phyloP scores from a whole-genome alignment of 2,888 invertebrate genomes.

The Ceramica pisi region DNA sequence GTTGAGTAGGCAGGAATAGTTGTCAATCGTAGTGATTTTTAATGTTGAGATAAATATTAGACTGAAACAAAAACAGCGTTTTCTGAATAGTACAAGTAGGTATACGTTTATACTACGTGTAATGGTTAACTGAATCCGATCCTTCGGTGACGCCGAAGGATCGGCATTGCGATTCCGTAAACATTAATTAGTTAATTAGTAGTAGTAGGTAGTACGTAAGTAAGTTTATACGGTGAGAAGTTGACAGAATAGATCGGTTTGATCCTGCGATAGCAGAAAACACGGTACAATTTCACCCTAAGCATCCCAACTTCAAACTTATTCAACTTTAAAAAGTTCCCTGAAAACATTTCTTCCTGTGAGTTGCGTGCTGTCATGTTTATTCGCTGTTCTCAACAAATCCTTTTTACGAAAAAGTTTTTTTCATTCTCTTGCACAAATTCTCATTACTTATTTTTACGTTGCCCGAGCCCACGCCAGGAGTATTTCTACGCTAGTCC shows the following conservation, averaged over 20 bases:
- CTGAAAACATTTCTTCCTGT: slow-evolving; percentile 10
- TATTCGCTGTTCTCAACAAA: slow-evolving; percentile 35
- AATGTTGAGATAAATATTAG: background rate
- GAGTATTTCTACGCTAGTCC: background rate
- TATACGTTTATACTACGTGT: too few relatives aligned
- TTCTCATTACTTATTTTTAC: slow-evolving; percentile 46
- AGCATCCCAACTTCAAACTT: slow-evolving; percentile 1
- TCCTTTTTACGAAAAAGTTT: slow-evolving; percentile 27
- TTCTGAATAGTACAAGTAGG: background rate
- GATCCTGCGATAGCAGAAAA: background rate
- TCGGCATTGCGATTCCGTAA: too few relatives aligned
- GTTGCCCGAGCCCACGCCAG: background rate
- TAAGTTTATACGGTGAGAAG: too few relatives aligned
- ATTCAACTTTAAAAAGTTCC: slow-evolving; percentile 21
- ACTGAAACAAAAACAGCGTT: background rate
- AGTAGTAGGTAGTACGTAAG: too few relatives aligned
- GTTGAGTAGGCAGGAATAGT: background rate
- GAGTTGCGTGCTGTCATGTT: slow-evolving; percentile 11
- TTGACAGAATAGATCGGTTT: too few relatives aligned
- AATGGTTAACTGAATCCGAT: too few relatives aligned
- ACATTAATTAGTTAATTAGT: too few relatives aligned
- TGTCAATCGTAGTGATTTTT: background rate
- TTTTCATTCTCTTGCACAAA: slow-evolving; percentile 29
- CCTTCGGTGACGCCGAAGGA: too few relatives aligned
- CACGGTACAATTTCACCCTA: background rate